Base-by-base conservation (phyloP, 1,140 invertebrate species). In the Heliothis virescens region DNA sequence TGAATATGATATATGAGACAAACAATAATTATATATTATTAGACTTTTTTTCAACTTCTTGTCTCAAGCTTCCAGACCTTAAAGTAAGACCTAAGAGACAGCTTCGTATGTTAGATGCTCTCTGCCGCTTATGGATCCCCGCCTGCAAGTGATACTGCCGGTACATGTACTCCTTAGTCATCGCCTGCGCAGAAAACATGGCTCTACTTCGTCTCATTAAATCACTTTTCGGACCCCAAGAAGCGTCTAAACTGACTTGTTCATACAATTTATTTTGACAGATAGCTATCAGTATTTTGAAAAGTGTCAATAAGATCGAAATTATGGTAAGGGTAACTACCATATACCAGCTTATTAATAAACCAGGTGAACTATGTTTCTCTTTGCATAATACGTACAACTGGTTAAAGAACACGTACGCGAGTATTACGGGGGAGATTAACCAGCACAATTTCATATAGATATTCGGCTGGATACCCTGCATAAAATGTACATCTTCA, bases 141-240 rank as follows among this genome's bases (percentile, higher is more conserved):
- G 92, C 93, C 48, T 93, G 89, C 3, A 94, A 85, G 57, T 92
- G 92, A 53, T 94, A 92, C 77, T 94, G 93, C 0, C 93, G 83
- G 76, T 94, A 94, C 82, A 94, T 88, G 71, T 94, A 94, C 80
- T 94, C 93, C 73, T 94, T 94, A 16, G 93, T 94, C 93, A 94
- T 94, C 0, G 93, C 93, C 79, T 94, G 92, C 0, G 91, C 91
- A 0, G 88, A 87, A 78, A 94, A 94, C 92, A 94, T 94, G 0
- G 87, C 88, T 57, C 92, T 85, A 77, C 93, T 94, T 10, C 92
- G 86, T 74, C 87, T 85, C 26, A 94, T 81, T 5, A 93, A 15
- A 7, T 90, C 89, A 62, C 67, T 84, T 18, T 79, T 84, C 1
- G 92, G 93, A 0, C 92, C 92, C 93, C 93, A 94, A 7, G 77